A percentile compares a stretch with the other conserved stretches of the same genome.
Evolutionary conservation across 2,888 invertebrate genomes (phyloP).

Genomic region (Eupsilia transversa): DNA sequence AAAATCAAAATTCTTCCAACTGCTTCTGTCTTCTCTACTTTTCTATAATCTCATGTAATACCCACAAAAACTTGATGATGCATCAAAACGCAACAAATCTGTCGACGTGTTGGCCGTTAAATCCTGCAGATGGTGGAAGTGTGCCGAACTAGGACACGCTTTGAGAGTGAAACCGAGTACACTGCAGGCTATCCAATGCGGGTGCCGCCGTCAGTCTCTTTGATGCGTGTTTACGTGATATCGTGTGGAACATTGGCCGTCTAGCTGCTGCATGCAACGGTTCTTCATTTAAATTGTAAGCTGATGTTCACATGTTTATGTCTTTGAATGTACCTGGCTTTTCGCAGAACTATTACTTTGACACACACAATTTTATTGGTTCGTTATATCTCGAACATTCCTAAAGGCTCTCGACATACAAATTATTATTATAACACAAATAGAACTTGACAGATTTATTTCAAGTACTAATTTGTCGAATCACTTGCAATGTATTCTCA

Average conservation of each 20-base stretch:
- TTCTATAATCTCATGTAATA: conserved; percentile 7
- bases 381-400: background rate
- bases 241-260: conserved; percentile 44
- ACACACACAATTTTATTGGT: background rate
- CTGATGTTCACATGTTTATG: conserved; percentile 38
- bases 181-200: conserved; percentile 66
- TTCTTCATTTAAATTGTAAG: conserved; percentile 53
- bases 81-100: conserved; percentile 54
- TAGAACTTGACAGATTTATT: conserved; percentile 21
- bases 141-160: conserved; percentile 70
- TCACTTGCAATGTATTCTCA: conserved; percentile 23
- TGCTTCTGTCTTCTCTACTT: background rate
- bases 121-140: conserved; percentile 57
- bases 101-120: conserved; percentile 57
- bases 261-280: conserved; percentile 44
- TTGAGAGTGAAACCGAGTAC: conserved; percentile 70
- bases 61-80: conserved; percentile 27
- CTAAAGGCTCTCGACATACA: background rate
- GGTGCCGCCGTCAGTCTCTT: conserved; percentile 62
- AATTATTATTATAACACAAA: conserved; percentile 17
- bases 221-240: conserved; percentile 62
- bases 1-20: conserved; percentile 11
- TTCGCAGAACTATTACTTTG: conserved; percentile 15
- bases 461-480: conserved; percentile 16
- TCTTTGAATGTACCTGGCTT: conserved; percentile 20